Evolutionary conservation across 2,113 vertebrate species (phyloP).

Genomic region (Apaloderma vittatum): DNA sequence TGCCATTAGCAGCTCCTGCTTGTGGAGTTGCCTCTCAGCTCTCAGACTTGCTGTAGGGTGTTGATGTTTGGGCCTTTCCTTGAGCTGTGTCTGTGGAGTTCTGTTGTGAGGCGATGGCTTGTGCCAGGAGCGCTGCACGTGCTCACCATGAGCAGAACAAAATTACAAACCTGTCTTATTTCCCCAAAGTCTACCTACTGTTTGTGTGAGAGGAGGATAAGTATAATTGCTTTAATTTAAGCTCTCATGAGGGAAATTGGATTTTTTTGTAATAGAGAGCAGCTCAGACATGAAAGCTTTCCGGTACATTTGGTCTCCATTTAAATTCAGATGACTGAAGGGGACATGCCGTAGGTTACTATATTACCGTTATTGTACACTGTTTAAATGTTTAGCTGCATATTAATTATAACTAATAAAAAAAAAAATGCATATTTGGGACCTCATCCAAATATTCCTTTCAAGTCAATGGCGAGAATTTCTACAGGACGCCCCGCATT

Average conservation of each 20-base stretch:
- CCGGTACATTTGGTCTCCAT: slow-evolving; percentile 6
- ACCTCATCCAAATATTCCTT: neutral
- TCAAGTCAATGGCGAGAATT: neutral
- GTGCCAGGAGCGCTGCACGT: neutral
- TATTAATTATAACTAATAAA: slow-evolving; percentile 10
- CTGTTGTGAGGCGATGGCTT: neutral
- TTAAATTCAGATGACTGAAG: slow-evolving; percentile 25
- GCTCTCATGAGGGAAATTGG: slow-evolving; percentile 23
- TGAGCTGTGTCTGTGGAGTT: neutral
- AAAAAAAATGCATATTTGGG: neutral
- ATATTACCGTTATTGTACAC: neutral
- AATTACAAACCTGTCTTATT: slow-evolving; percentile 48
- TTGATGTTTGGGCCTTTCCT: neutral
- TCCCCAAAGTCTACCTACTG: slow-evolving; percentile 31
- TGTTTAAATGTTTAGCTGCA: neutral
- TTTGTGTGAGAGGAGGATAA: slow-evolving; percentile 13
- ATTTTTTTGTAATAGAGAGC: neutral
- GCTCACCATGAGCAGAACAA: neutral
- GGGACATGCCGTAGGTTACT: neutral
- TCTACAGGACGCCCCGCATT: neutral
- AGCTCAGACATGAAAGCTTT: slow-evolving; percentile 37
- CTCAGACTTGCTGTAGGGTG: neutral
- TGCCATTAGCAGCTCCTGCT: slow-evolving; percentile 4
- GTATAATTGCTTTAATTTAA: slow-evolving; percentile 67
- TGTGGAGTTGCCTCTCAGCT: neutral